These are phyloP conservation scores for Drosophila sordidapex DNA, from an alignment of 2,888 invertebrate species.

Conservation along the genomic window DNA sequence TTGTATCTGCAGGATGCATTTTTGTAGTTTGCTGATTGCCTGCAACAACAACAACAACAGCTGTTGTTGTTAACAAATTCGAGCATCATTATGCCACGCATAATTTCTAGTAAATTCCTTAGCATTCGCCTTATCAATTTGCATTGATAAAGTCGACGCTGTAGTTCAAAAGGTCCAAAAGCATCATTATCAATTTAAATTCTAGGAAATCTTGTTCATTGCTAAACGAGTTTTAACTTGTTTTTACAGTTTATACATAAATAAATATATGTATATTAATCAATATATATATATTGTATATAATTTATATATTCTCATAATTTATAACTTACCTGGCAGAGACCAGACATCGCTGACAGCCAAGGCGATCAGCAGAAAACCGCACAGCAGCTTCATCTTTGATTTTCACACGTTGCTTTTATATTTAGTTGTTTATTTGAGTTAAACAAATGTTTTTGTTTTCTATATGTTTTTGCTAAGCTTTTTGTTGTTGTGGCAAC, in stretches of 20 bases:
- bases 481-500: constrained; percentile 28
- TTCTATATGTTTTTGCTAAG: constrained; percentile 19
- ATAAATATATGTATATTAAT: neutral
- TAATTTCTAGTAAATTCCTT: constrained; percentile 15
- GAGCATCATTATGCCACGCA: constrained; percentile 55
- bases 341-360: constrained; percentile 80
- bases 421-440: constrained; percentile 13
- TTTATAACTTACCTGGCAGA: constrained; percentile 82
- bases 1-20: constrained; percentile 64
- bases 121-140: constrained; percentile 56
- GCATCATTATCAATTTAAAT: constrained; percentile 38
- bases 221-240: constrained; percentile 15
- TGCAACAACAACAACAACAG: constrained; percentile 26
- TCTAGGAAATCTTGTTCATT: constrained; percentile 11
- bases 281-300: neutral
- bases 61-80: constrained; percentile 59
- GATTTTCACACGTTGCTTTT: constrained; percentile 35
- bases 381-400: constrained; percentile 81
- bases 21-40: constrained; percentile 63
- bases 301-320: neutral
- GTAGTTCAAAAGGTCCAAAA: constrained; percentile 53
- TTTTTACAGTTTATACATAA: constrained; percentile 5
- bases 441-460: constrained; percentile 27
- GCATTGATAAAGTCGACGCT: constrained; percentile 34
- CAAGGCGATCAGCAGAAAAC: constrained; percentile 75